Evolutionary conservation across 2,888 invertebrate species (phyloP).

Genomic region (Xestia xanthographa): DNA sequence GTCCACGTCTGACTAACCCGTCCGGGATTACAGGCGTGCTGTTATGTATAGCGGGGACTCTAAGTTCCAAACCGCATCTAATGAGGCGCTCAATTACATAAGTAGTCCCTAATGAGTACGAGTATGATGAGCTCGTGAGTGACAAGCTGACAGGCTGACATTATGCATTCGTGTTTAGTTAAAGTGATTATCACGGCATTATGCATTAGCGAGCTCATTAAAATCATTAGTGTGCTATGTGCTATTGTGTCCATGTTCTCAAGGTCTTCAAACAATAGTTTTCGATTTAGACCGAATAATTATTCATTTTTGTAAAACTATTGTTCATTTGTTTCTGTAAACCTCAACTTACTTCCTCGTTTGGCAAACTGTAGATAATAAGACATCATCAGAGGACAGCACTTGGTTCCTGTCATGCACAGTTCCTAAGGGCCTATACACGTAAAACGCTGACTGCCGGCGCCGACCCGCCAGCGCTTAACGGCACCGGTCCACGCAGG

Average conservation of each 20-base stretch:
- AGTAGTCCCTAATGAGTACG: constrained; percentile 17
- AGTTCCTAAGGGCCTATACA: background rate
- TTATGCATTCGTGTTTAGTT: constrained; percentile 29
- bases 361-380: background rate
- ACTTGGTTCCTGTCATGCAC: background rate
- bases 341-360: background rate
- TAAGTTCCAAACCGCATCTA: background rate
- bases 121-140: constrained; percentile 24
- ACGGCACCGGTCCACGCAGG: too few species aligned
- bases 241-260: background rate
- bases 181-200: constrained; percentile 22
- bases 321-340: background rate
- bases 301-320: constrained; percentile 2
- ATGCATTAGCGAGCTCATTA: constrained; percentile 22
- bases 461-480: too few species aligned
- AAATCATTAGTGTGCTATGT: constrained; percentile 9
- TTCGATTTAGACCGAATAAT: background rate
- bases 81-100: constrained; percentile 13
- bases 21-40: background rate
- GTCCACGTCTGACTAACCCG: too few species aligned
- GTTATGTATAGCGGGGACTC: background rate
- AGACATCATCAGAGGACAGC: background rate
- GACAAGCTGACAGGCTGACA: constrained; percentile 6
- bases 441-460: too few species aligned
- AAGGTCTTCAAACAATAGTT: constrained; percentile 16